Base-by-base conservation (phyloP, 2,797 vertebrate species). In the Cottoperca gobio region DNA sequence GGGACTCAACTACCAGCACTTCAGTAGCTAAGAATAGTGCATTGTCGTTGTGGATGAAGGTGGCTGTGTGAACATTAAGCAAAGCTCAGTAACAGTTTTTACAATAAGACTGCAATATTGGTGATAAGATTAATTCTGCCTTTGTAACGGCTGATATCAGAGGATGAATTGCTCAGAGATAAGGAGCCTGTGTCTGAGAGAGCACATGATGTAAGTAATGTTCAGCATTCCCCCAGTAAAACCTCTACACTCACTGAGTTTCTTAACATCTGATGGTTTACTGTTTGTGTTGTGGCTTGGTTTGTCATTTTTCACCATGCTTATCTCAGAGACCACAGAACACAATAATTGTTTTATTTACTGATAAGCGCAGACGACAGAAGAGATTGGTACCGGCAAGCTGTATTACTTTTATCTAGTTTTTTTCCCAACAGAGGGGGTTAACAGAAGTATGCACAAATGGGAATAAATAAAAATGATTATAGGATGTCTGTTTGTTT, bases 311-410 rank as follows among this genome's bases (percentile, higher is more conserved):
- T 26, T n/a, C 13, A 8, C 3, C 2, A 1, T 6, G n/a, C 21
- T 70, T 64, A 70, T 82, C 61, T 65, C 53, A 78, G 17, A 70
- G 37, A 45, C 0, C 1, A 8, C 68, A 71, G 52, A 66, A 10
- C 43, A 31, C 24, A 49, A 42, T 62, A 39, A 48, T 24, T 19
- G 28, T 58, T 74, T 73, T 63, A 39, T 46, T 63, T 37, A 24
- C 23, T 43, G 8, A 69, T 60, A 45, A 40, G 8, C 2, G 2
- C 53, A 61, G 40, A 71, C 52, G 42, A 79, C 23, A 68, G 12
- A 16, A 12, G 33, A 63, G 46, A 74, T 55, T 12, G 46, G 13
- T 8, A 21, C 3, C 0, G 6, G 12, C 17, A 39, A 23, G 23
- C 54, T 43, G 59, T 31, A 39, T 62, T n/a, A n/a, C n/a, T n/a